Percentiles rank a stretch among this genome's conserved stretches.
Conservation (phyloP, 1,140 invertebrate species). For the Bombus soroeensis region DNA sequence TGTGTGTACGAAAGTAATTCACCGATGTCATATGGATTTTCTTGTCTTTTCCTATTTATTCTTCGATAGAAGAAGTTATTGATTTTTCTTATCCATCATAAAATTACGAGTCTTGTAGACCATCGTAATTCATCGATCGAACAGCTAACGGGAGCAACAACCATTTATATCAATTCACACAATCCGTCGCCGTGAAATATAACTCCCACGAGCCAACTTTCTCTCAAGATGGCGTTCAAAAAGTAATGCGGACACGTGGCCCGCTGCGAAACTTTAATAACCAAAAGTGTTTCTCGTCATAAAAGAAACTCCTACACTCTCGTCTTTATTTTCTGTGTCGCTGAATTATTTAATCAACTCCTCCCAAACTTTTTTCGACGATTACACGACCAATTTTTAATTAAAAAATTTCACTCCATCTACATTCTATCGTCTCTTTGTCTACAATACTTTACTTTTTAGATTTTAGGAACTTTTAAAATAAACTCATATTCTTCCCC, state of each 20-base stretch:
- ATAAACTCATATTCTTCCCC: no score
- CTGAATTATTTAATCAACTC: constrained; percentile 31
- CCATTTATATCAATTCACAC: constrained; percentile 72
- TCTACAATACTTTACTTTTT: no score
- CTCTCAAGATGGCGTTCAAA: constrained; percentile 41
- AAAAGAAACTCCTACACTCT: not conserved
- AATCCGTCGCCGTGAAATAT: constrained; percentile 41
- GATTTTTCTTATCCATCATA: not conserved
- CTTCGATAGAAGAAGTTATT: not conserved
- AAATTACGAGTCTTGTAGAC: not conserved
- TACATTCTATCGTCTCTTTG: not conserved
- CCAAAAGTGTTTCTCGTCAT: constrained; percentile 34
- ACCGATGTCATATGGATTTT: not conserved
- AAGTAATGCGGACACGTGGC: constrained; percentile 59
- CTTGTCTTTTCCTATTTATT: not conserved
- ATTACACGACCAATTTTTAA: not conserved
- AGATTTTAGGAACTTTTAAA: no score
- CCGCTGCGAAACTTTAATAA: constrained; percentile 26
- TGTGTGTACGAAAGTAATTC: not conserved
- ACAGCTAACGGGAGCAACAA: not conserved
- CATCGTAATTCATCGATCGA: constrained; percentile 42
- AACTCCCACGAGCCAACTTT: not conserved
- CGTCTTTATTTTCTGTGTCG: not conserved
- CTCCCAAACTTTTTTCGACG: not conserved
- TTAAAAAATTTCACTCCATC: not conserved